A percentile compares a stretch with the other conserved stretches of the same genome.
Conservation (phyloP, 1,140 invertebrate species). For the Leptinotarsa defecta region DNA sequence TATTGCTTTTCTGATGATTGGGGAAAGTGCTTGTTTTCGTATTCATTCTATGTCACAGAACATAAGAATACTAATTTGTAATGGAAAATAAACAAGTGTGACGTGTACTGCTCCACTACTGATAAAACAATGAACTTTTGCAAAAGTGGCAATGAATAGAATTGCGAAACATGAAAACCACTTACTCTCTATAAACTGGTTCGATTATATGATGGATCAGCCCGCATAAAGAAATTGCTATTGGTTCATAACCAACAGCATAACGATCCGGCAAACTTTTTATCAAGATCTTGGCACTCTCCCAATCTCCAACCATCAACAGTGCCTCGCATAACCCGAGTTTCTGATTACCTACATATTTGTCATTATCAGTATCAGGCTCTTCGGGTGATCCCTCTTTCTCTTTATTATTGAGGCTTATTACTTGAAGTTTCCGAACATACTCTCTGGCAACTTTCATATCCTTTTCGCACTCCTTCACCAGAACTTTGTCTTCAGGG, state of each 20-base stretch:
- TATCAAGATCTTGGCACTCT: slow-evolving; percentile 78
- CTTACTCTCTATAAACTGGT: slow-evolving; percentile 82
- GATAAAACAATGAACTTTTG: no score
- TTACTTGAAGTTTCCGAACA: slow-evolving; percentile 82
- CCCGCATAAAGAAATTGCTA: slow-evolving; percentile 77
- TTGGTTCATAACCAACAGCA: slow-evolving; percentile 76
- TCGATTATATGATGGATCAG: slow-evolving; percentile 87
- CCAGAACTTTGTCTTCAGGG: slow-evolving; percentile 83
- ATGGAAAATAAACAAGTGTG: no score
- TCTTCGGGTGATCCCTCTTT: slow-evolving; percentile 72
- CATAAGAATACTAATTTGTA: no score
- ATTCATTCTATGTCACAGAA: no score
- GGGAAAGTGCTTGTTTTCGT: no score
- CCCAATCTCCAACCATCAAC: slow-evolving; percentile 88
- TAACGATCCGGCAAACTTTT: slow-evolving; percentile 82
- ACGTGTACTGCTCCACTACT: no score
- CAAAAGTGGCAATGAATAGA: no score
- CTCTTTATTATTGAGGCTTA: slow-evolving; percentile 83
- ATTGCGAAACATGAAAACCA: slow-evolving; percentile 5
- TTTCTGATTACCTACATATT: slow-evolving; percentile 88
- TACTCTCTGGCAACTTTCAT: slow-evolving; percentile 86
- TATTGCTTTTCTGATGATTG: no score
- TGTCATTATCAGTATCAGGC: slow-evolving; percentile 70
- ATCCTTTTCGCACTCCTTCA: slow-evolving; percentile 80
- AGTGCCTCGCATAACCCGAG: slow-evolving; percentile 89